Evolutionary conservation across 2,113 vertebrate species (phyloP), one percentile per base, ranked within the genome.

Genomic region (Burhinus bistriatus): DNA sequence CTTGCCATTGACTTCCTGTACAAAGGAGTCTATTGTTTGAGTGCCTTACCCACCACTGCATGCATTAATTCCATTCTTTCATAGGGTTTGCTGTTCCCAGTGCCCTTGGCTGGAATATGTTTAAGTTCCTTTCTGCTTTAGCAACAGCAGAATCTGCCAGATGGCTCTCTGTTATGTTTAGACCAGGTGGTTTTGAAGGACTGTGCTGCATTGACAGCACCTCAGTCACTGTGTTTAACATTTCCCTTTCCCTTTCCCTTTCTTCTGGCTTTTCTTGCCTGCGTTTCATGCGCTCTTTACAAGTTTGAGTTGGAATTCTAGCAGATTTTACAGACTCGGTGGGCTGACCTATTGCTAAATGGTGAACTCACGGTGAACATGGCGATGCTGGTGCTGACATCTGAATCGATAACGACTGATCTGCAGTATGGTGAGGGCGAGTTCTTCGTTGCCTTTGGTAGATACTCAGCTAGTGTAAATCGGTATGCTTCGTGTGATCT

Each of bases 21-120:
- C 94, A 95, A 96, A 96, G 91, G 52, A 66, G 25, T 1, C 87
- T 9, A 82, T 92, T 93, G 93, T 88, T 9, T 9, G 6, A 49
- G 83, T 21, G 57, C 80, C 69, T 45, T 91, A 20, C 88, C 76
- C 81, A 29, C 52, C 15, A 69, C 84, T 47, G 79, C 73, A n/a
- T 42, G 29, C 90, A 47, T 65, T 86, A 25, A 81, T 82, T n/a
- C 87, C 58, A 15, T 73, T 57, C 71, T 78, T 83, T 70, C 69
- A 3, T 11, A 7, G 75, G 76, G 32, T 86, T 83, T 88, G 91
- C 89, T 47, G 59, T 88, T 87, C 90, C 58, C 84, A 23, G 54
- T 85, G 85, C 65, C 58, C 62, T 93, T 93, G n/a, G 47, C 83
- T 51, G 81, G 72, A 26, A 38, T 62, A 55, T 5, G 6, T 64